Base-by-base conservation (phyloP, 1,140 invertebrate species). In the Micrasema minimum region DNA sequence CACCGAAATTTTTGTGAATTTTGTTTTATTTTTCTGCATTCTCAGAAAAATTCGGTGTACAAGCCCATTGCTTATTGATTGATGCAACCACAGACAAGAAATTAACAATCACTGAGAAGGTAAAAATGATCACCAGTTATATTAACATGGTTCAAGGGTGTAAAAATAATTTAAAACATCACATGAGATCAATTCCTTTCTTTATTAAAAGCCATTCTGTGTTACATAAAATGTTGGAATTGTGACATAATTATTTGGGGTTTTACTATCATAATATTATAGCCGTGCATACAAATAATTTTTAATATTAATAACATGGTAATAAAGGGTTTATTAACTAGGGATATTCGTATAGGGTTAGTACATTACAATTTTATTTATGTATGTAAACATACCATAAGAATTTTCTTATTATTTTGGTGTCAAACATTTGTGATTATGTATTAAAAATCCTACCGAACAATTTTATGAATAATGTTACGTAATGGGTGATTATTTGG, bases 351-450 rank as follows among this genome's bases (percentile, higher is more conserved):
- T 66, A 66, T 66, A 66, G 35, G 65, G 50, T 48, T 66, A 38
- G n/a, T 65, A 48, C 14, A 35, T 61, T 67, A 69, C 26, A 50
- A 69, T 69, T 50, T 38, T 62, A 62, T 66, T 72, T 72, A 70
- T 69, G 73, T 69, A 72, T 70, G 73, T 75, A 68, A 72, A 75
- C 66, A 75, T 75, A 75, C 69, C 73, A 75, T 75, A 75, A 75
- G 73, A 75, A 75, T 69, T n/a, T 48, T 72, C 37, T 46, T 69
- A 71, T 64, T 69, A 71, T 62, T 64, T 75, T 75, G 73, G 73
- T 75, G 73, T 75, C 67, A 46, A 72, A 69, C 66, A 66, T 70
- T 72, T 70, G 69, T 75, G 71, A 75, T 38, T 65, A 69, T 31
- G 26, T 31, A 31, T 74, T 70, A 61, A 51, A 67, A 72, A 46